Conservation (phyloP, 30 jellyfish, hydroid and myxozoan genomes). For the Rhopilema esculentum region DNA sequence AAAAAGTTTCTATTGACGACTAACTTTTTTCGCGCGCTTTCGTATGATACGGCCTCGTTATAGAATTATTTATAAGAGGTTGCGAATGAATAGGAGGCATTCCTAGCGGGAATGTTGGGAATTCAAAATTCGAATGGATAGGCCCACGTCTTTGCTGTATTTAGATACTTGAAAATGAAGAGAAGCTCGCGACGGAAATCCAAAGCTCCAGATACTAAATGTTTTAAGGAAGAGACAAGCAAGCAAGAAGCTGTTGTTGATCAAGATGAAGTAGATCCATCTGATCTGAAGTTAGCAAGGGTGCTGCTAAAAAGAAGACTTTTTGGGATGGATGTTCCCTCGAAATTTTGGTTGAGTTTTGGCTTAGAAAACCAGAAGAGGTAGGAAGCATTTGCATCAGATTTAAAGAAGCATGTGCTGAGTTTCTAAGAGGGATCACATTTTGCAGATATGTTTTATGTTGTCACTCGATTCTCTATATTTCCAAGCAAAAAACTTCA, state of each 20-base stretch:
- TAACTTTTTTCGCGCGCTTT: not conserved
- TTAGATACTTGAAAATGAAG: not conserved
- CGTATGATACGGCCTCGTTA: not conserved
- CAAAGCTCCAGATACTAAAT: not conserved
- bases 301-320: slow-evolving; percentile 56
- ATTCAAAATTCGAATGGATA: not conserved
- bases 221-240: not conserved
- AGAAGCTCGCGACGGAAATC: slow-evolving; percentile 39
- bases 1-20: not conserved
- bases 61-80: not conserved
- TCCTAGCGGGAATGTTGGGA: not conserved
- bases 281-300: slow-evolving; percentile 19
- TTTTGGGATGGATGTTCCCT: slow-evolving; percentile 63
- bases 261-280: not conserved
- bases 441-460: too few relatives aligned
- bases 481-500: too few relatives aligned
- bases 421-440: too few relatives aligned
- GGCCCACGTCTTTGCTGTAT: not conserved
- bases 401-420: too few relatives aligned
- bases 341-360: slow-evolving; percentile 59
- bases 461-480: too few relatives aligned
- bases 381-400: not conserved
- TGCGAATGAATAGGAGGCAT: not conserved
- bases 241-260: not conserved
- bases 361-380: slow-evolving; percentile 57